Percentiles rank a stretch among this genome's conserved stretches.
phyloP scores from a whole-genome alignment of 1,140 invertebrate species.

The Tetranychus urticae region DNA sequence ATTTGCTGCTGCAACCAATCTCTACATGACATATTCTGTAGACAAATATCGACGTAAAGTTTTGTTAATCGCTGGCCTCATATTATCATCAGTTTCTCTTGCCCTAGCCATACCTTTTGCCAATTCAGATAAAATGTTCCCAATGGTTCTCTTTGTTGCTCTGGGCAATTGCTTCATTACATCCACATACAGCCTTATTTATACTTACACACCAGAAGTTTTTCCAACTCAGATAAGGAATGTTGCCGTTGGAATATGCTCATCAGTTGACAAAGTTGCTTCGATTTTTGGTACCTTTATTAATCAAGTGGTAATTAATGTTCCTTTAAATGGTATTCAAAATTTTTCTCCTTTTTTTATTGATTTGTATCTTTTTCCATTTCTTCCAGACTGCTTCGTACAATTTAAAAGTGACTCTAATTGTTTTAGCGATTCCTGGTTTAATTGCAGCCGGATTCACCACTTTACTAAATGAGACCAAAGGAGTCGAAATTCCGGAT shows the following conservation, averaged over 20 bases:
- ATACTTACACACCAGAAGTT: conserved; percentile 54
- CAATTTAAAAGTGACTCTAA: background rate
- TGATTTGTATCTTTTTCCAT: background rate
- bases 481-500: background rate
- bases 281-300: conserved; percentile 23
- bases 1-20: background rate
- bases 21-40: background rate
- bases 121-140: conserved; percentile 17
- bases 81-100: background rate
- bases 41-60: background rate
- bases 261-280: conserved; percentile 17
- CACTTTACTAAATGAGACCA: background rate
- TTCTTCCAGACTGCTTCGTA: background rate
- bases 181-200: conserved; percentile 48
- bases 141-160: conserved; percentile 42
- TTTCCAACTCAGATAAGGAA: conserved; percentile 38
- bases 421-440: background rate
- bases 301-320: conserved; percentile 24
- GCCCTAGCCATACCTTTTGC: background rate
- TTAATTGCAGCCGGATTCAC: background rate
- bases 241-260: conserved; percentile 17
- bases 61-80: background rate
- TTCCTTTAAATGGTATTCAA: background rate
- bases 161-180: conserved; percentile 55
- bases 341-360: background rate